Conservation (phyloP, 2,797 vertebrate genomes). For the Eremophila alpestris region DNA sequence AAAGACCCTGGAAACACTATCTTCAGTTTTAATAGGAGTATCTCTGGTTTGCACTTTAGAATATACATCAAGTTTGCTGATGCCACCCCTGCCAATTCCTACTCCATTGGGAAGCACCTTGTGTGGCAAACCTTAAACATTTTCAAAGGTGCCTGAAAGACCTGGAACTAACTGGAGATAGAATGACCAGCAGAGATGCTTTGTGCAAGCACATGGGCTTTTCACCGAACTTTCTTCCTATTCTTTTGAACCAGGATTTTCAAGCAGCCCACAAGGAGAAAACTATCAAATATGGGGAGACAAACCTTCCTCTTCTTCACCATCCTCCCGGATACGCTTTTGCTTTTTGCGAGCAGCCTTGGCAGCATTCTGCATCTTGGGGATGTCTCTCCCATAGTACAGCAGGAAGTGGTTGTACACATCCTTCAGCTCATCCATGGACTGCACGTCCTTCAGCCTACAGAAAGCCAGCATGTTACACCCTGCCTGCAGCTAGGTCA, state of each 20-base stretch:
- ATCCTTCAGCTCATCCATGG: conserved; percentile 94
- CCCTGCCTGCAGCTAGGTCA: background rate
- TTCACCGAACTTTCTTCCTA: background rate
- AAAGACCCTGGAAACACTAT: background rate
- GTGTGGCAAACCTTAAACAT: background rate
- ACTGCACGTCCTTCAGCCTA: conserved; percentile 96
- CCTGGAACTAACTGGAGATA: background rate
- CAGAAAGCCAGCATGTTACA: background rate
- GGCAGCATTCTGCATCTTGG: conserved; percentile 96
- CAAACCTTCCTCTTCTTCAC: conserved; percentile 87
- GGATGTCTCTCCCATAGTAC: conserved; percentile 97
- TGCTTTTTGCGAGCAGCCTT: conserved; percentile 90
- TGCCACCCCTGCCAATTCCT: background rate
- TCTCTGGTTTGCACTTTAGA: background rate
- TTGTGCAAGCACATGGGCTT: background rate
- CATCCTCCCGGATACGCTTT: conserved; percentile 90
- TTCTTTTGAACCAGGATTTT: background rate
- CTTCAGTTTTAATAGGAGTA: background rate
- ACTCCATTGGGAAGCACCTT: background rate
- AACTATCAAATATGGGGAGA: background rate
- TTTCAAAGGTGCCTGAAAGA: background rate
- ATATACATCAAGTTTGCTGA: background rate
- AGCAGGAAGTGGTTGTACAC: conserved; percentile 98
- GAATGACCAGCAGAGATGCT: background rate
- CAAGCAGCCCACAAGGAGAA: background rate